Conservation (phyloP, 2,797 vertebrate species). For the Eupleurogrammus muticus region DNA sequence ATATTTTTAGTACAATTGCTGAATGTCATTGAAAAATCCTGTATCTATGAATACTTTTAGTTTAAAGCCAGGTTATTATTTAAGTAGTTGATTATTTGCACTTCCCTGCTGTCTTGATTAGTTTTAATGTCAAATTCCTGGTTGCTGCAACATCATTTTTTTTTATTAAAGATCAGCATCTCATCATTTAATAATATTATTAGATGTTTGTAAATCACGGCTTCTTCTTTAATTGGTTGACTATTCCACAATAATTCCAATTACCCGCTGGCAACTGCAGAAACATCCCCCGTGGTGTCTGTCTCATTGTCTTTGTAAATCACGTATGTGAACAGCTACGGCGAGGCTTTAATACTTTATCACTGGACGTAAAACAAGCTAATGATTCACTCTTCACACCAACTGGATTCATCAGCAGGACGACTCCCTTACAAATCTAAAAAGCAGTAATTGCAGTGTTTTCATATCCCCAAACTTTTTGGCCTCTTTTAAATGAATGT, state of each 20-base stretch:
- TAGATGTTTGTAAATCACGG: not conserved
- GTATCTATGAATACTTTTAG: no score
- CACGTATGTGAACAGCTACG: conserved; percentile 1
- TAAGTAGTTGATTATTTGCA: no score
- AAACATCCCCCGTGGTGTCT: not conserved
- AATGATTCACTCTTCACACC: conserved; percentile 7
- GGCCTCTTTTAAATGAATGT: conserved; percentile 29
- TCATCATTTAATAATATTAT: not conserved
- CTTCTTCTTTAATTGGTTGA: not conserved
- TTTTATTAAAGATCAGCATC: not conserved
- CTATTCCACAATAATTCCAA: no score
- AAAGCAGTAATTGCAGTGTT: conserved; percentile 10
- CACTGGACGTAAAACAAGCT: conserved; percentile 1
- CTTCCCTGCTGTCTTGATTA: not conserved
- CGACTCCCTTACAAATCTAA: conserved; percentile 1
- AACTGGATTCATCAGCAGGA: not conserved
- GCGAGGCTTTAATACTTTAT: not conserved
- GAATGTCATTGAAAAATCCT: no score
- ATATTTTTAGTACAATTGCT: no score
- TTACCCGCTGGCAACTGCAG: not conserved
- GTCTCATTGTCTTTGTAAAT: conserved; percentile 27
- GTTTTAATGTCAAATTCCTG: not conserved
- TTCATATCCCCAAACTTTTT: conserved; percentile 21
- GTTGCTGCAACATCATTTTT: not conserved
- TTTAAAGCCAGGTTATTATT: no score